Evolutionary conservation across 1,140 invertebrate genomes (phyloP).

Genomic region (Drosophila guanche): DNA sequence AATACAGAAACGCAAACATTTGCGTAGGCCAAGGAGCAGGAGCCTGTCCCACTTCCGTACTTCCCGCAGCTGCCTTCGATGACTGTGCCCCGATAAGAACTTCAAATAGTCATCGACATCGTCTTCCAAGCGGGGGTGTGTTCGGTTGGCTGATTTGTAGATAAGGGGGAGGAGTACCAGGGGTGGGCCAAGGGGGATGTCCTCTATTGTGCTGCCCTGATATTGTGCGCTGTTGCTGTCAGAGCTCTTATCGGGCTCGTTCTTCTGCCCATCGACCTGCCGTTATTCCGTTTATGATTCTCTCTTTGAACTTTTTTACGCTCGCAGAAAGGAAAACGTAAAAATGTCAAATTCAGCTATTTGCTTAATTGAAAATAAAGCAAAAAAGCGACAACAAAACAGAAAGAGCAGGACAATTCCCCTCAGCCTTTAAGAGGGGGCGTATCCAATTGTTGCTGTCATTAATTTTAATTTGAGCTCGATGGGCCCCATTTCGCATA

Average conservation of each 20-base stretch:
- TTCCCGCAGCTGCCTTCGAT: conserved; percentile 49
- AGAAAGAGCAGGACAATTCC: not conserved
- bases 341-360: conserved; percentile 81
- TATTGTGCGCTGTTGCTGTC: conserved; percentile 36
- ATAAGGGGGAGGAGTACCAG: no score
- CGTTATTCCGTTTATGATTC: conserved; percentile 72
- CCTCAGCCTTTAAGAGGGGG: conserved; percentile 14
- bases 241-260: conserved; percentile 61
- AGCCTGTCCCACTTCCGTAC: conserved; percentile 5
- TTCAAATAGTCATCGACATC: conserved; percentile 16
- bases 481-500: conserved; percentile 20
- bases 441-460: conserved; percentile 70
- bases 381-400: conserved; percentile 7
- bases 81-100: conserved; percentile 55
- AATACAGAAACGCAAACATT: conserved; percentile 53
- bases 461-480: conserved; percentile 73
- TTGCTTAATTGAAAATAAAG: conserved; percentile 78
- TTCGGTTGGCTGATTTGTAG: not conserved
- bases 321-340: conserved; percentile 23
- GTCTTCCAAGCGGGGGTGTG: not conserved
- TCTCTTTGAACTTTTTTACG: conserved; percentile 63
- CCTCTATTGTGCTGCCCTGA: no score
- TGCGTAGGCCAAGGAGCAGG: conserved; percentile 41
- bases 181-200: not conserved
- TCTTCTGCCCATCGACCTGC: conserved; percentile 24